phyloP scores from a whole-genome alignment of 2,113 vertebrate genomes.

The Corythoichthys intestinalis region DNA sequence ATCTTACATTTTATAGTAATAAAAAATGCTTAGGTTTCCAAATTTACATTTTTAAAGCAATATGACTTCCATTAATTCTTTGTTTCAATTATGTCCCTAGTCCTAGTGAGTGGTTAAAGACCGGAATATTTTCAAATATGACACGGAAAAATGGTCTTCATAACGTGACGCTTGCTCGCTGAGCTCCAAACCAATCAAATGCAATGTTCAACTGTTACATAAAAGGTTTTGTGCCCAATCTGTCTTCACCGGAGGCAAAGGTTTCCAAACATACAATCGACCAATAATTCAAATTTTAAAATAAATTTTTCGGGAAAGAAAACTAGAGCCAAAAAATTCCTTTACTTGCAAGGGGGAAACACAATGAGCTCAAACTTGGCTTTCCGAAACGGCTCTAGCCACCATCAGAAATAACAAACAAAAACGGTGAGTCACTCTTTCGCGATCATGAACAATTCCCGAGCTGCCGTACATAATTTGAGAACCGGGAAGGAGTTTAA shows the following conservation, averaged over 20 bases:
- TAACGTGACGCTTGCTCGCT: not conserved
- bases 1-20: not conserved
- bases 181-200: not conserved
- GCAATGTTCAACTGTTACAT: too few species aligned
- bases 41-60: not conserved
- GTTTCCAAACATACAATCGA: too few species aligned
- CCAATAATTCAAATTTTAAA: not conserved
- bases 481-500: not conserved
- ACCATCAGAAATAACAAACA: not conserved
- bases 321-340: not conserved
- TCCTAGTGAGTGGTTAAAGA: not conserved
- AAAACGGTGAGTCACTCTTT: not conserved
- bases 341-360: slow-evolving; percentile 9
- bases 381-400: slow-evolving; percentile 14
- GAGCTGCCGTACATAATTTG: not conserved
- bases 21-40: not conserved
- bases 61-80: not conserved
- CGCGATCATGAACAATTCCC: not conserved
- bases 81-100: not conserved
- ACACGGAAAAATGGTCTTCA: not conserved
- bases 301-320: not conserved
- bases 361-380: slow-evolving; percentile 16
- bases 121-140: not conserved
- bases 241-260: not conserved
- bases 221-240: too few species aligned